Conservation (phyloP, 1,140 invertebrate genomes). For the Whitmania pigra region DNA sequence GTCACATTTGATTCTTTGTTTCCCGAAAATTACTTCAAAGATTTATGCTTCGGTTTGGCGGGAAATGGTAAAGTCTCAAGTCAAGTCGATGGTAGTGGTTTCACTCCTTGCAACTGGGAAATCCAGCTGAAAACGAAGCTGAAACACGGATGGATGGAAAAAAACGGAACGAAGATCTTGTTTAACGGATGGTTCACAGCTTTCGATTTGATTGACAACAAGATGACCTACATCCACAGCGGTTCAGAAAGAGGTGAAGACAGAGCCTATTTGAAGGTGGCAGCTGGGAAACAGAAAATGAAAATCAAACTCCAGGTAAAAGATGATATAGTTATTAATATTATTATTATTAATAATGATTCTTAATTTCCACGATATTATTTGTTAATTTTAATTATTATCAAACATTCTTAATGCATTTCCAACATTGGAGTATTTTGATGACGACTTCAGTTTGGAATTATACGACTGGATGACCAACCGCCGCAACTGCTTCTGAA, state of each 20-base stretch:
- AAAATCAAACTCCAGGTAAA: neutral
- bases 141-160: constrained; percentile 1
- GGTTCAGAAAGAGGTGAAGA: constrained; percentile 4
- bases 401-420: too few species aligned
- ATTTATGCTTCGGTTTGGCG: neutral
- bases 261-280: neutral
- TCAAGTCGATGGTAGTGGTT: neutral
- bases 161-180: neutral
- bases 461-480: too few species aligned
- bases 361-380: too few species aligned
- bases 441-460: too few species aligned
- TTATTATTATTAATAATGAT: too few species aligned
- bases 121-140: constrained; percentile 5
- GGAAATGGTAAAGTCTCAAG: neutral
- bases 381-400: too few species aligned
- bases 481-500: neutral
- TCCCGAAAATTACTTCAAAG: neutral
- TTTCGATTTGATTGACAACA: neutral
- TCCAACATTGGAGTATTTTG: too few species aligned
- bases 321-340: too few species aligned
- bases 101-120: constrained; percentile 1
- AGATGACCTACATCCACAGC: neutral
- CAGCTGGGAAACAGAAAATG: neutral
- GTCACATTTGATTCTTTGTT: neutral
- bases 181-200: neutral